These are phyloP conservation scores for Bombus turneri DNA, from an alignment of 1,140 invertebrate genomes.

Conservation along the genomic window DNA sequence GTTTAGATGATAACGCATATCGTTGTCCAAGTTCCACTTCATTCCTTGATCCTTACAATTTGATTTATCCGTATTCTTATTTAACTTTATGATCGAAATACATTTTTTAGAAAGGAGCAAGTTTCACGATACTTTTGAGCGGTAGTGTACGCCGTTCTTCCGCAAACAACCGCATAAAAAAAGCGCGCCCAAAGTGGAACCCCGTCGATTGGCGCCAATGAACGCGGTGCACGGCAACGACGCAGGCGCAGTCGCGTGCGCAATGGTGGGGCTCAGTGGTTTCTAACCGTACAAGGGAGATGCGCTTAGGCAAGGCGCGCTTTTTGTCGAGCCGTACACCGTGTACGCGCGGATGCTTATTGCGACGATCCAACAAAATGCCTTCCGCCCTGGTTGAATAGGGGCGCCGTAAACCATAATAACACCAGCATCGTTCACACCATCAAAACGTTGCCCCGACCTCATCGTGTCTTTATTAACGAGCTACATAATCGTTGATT, in stretches of 20 bases:
- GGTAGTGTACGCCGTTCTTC: not conserved
- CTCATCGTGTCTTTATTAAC: conserved; percentile 21
- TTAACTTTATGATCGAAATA: not conserved
- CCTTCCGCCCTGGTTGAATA: conserved; percentile 42
- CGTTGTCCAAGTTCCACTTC: too few species aligned
- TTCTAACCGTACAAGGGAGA: conserved; percentile 36
- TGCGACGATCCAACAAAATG: conserved; percentile 37
- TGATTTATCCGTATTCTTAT: too few species aligned
- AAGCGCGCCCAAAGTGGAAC: not conserved
- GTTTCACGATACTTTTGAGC: not conserved
- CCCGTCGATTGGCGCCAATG: conserved; percentile 38
- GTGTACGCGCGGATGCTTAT: conserved; percentile 21
- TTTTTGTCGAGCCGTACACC: conserved; percentile 14
- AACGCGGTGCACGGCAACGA: not conserved
- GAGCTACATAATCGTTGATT: not conserved
- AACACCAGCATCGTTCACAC: conserved; percentile 12
- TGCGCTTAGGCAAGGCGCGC: conserved; percentile 21
- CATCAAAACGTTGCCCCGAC: conserved; percentile 4
- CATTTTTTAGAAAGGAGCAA: not conserved
- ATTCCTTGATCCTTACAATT: too few species aligned
- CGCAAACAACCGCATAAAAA: conserved; percentile 8
- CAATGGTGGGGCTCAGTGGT: not conserved
- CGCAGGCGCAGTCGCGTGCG: conserved; percentile 15
- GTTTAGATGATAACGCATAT: too few species aligned
- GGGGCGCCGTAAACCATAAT: conserved; percentile 24